Conservation (phyloP, 2,113 vertebrate species). For the Phrynocephalus versicolor region DNA sequence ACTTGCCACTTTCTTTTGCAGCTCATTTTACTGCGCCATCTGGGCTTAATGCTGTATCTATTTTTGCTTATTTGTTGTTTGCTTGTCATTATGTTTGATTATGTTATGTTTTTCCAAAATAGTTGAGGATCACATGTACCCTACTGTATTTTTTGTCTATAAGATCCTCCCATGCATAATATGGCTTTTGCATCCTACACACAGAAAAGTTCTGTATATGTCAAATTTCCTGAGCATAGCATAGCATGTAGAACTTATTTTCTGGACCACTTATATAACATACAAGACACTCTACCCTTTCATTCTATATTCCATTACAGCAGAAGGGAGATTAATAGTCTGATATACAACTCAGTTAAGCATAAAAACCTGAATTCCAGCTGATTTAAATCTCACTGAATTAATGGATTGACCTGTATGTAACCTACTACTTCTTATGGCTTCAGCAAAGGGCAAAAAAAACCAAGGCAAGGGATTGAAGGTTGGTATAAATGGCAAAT, state of each 20-base stretch:
- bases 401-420: not conserved
- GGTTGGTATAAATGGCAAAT: not conserved
- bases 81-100: no score
- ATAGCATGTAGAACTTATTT: not conserved
- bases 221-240: not conserved
- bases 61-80: no score
- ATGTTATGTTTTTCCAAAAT: no score
- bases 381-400: slow-evolving; percentile 5
- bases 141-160: no score
- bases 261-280: not conserved
- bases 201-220: no score
- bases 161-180: no score
- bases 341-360: not conserved
- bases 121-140: no score
- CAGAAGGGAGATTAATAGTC: slow-evolving; percentile 1
- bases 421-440: not conserved
- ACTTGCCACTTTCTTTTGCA: no score
- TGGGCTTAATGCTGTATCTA: no score
- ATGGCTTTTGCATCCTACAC: no score
- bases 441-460: not conserved
- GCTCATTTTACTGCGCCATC: no score
- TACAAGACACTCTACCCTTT: not conserved
- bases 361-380: not conserved
- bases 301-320: not conserved
- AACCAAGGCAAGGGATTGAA: not conserved